Evolutionary conservation across 2,113 vertebrate genomes (phyloP), one percentile per base, ranked within the genome.

Genomic region (Numenius arquata): DNA sequence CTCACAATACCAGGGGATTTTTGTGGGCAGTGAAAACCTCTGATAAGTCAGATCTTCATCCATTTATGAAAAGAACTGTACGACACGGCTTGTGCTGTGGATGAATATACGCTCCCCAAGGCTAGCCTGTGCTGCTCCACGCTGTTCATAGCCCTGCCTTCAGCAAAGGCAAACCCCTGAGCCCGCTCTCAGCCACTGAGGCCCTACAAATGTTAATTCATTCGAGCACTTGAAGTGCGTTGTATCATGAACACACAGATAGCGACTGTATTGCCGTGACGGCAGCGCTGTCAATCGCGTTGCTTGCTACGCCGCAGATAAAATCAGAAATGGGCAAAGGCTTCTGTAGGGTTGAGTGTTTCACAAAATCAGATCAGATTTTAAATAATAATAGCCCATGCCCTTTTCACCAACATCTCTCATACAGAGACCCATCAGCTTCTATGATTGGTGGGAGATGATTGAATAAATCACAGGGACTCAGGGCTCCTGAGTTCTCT

Each of bases 61-160:
- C 13, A 16, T 66, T 58, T 15, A 5, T 21, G 10, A 66, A 40
- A 84, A 58, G 41, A 71, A 18, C 32, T 8, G 3, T 6, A 8
- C 0, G 1, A 29, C 16, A 2, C 3, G 50, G 19, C 8, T 70
- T 11, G 26, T 23, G 34, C 17, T 66, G 41, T 12, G 34, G 50
- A 29, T 21, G 30, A 21, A 18, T 52, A 25, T 17, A 55, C 4
- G 6, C 12, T 74, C 62, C 59, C 58, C 27, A 29, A 77, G 56
- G 48, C 14, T 76, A 78, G 17, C 41, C 32, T 52, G 38, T n/a
- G 8, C 65, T 40, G 12, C 19, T 65, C 41, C 32, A 22, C 2
- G 1, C 20, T 34, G 11, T 5, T 74, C 71, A 3, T 1, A 30
- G 36, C 36, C 53, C 55, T 84, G 52, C 17, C 48, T 59, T n/a